Evolutionary conservation across 2,888 invertebrate species (phyloP), one percentile per base, ranked within the genome.

Genomic region (Caenorhabditis imperialis): DNA sequence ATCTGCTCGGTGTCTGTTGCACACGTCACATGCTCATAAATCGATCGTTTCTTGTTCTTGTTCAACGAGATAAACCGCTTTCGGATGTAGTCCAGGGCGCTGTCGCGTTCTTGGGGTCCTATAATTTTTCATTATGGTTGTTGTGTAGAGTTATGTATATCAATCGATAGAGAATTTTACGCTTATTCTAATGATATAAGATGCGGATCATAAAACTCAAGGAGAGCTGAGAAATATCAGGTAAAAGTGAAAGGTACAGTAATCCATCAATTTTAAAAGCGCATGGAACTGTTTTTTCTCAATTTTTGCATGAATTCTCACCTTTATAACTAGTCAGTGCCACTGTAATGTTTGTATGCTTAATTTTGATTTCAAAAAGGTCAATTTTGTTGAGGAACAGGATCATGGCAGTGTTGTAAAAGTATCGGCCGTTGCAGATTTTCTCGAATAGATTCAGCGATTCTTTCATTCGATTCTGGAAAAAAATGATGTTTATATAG

Each of bases 371-470:
- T 30, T 71, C 76, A 53, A 82, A 82, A 8, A 82, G 38, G 38
- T 82, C 82, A 62, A 79, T 81, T 48, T 82, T 82, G 60, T 82
- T 82, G 23, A 82, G 69, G 42, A 82, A 82, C 8, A 82, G 71
- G 38, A 82, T 82, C 76, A 79, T 79, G 10, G 82, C 78, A 16
- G 82, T 82, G 48, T 75, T 74, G 37, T 60, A 53, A 55, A 82
- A 82, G 57, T 77, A 82, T 35, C 76, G 75, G 18, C 79, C 81
- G 50, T 79, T 82, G 61, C 79, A 79, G 22, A 82, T 82, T 45
- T 81, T 78, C 22, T 78, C 79, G 61, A 82, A 82, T 12, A 82
- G 61, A 10, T 76, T 77, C 44, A 82, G 44, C 40, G 81, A 79
- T 33, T 82, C 82, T 16, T 75, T 54, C 82, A 82, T 82, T 65